Percentiles rank a stretch among this genome's conserved stretches.
These are phyloP conservation scores for Prionailurus viverrinus DNA, from an alignment of 2,113 vertebrate species.

Conservation along the genomic window DNA sequence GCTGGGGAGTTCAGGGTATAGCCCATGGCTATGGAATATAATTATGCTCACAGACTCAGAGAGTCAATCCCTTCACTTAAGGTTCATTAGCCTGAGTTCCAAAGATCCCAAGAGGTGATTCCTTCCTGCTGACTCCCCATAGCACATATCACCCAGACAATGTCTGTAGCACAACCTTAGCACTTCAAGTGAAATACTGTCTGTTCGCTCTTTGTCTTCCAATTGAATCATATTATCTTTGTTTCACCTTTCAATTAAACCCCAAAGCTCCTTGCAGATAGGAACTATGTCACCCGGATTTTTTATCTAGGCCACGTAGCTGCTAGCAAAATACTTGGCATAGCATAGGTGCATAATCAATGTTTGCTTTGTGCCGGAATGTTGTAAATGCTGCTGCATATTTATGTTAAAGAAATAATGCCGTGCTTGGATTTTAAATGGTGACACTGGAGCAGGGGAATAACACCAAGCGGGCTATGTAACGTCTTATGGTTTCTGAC, in stretches of 20 bases:
- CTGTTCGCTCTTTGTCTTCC: constrained; percentile 47
- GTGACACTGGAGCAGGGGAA: background rate
- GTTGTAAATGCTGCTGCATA: background rate
- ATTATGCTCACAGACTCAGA: constrained; percentile 54
- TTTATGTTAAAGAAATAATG: constrained; percentile 8
- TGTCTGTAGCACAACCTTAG: background rate
- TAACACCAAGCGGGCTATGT: background rate
- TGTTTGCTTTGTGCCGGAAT: background rate
- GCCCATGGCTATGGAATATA: constrained; percentile 45
- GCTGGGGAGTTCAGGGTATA: constrained; percentile 42
- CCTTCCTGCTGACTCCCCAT: constrained; percentile 62
- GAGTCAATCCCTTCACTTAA: constrained; percentile 65
- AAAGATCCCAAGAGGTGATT: constrained; percentile 58
- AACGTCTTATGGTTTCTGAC: background rate
- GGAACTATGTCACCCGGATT: background rate
- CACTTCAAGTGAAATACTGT: background rate
- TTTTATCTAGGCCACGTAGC: constrained; percentile 35
- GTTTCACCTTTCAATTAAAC: constrained; percentile 31
- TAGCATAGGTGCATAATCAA: background rate
- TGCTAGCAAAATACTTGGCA: constrained; percentile 36
- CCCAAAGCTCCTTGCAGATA: background rate
- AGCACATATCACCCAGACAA: constrained; percentile 43
- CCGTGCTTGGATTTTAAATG: background rate
- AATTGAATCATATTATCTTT: background rate
- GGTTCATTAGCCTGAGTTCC: constrained; percentile 65